Percentiles rank a stretch among this genome's conserved stretches.
Conservation (phyloP, 1,140 invertebrate species). For the Copidosoma floridanum region DNA sequence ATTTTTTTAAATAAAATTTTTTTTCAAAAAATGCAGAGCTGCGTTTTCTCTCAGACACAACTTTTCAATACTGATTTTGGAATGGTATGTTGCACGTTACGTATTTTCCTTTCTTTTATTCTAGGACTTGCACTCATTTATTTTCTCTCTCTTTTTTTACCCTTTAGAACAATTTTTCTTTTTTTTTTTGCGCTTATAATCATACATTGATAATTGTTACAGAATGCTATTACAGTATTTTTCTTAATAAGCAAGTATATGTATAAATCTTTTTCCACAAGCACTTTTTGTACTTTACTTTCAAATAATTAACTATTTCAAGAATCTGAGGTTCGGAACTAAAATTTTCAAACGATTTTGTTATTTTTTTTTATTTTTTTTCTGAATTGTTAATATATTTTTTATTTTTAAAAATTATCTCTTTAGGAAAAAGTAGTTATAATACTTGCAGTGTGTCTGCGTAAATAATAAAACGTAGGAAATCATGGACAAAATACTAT, state of each 20-base stretch:
- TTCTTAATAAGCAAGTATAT: constrained; percentile 26
- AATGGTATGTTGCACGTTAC: constrained; percentile 46
- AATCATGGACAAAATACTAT: too few species aligned
- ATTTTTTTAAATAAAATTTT: constrained; percentile 28
- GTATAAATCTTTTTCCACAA: neutral
- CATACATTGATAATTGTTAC: too few species aligned
- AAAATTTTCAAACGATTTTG: too few species aligned
- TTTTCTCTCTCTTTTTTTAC: neutral
- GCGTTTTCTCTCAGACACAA: constrained; percentile 29
- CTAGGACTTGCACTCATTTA: constrained; percentile 21
- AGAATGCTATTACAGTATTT: too few species aligned
- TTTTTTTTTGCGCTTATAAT: too few species aligned
- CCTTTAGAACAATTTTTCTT: neutral
- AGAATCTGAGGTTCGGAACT: too few species aligned
- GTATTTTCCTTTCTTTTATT: constrained; percentile 32
- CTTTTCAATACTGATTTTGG: constrained; percentile 55
- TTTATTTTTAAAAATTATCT: too few species aligned
- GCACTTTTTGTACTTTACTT: neutral
- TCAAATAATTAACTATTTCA: neutral
- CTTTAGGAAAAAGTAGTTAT: too few species aligned
- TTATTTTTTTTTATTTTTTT: too few species aligned
- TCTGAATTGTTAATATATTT: too few species aligned
- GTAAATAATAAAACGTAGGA: too few species aligned
- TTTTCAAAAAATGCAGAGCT: constrained; percentile 32
- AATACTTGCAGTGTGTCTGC: too few species aligned